Conservation (phyloP, 2,113 vertebrate genomes). For the Fulica atra region DNA sequence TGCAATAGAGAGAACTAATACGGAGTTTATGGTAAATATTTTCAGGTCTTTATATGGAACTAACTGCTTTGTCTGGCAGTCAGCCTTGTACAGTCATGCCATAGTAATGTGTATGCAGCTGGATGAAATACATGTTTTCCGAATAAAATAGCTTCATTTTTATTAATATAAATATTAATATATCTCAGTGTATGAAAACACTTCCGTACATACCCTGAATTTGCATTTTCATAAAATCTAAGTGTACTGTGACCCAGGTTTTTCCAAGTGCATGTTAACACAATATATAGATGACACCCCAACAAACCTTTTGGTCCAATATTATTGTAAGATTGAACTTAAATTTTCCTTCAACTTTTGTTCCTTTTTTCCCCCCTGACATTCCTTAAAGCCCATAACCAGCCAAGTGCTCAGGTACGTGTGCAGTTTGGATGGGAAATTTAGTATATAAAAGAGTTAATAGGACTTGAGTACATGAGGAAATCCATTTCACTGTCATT, state of each 20-base stretch:
- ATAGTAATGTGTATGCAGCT: neutral
- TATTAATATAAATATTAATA: neutral
- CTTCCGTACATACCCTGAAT: neutral
- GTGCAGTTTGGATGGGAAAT: conserved; percentile 5
- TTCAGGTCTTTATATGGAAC: neutral
- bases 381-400: conserved; percentile 29
- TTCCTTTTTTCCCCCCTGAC: neutral
- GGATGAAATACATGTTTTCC: neutral
- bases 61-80: neutral
- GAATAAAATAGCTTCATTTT: neutral
- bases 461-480: neutral
- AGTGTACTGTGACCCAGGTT: neutral
- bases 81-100: neutral
- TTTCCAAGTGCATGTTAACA: neutral
- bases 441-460: neutral
- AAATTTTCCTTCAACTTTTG: conserved; percentile 29
- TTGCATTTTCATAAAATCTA: neutral
- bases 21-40: conserved; percentile 4
- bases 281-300: neutral
- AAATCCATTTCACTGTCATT: neutral
- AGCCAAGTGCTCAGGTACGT: conserved; percentile 12
- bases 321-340: neutral
- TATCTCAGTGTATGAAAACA: neutral
- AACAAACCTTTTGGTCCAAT: neutral
- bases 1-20: neutral